These are phyloP conservation scores for Metopolophium dirhodum DNA, from an alignment of 1,140 invertebrate species.

Conservation along the genomic window DNA sequence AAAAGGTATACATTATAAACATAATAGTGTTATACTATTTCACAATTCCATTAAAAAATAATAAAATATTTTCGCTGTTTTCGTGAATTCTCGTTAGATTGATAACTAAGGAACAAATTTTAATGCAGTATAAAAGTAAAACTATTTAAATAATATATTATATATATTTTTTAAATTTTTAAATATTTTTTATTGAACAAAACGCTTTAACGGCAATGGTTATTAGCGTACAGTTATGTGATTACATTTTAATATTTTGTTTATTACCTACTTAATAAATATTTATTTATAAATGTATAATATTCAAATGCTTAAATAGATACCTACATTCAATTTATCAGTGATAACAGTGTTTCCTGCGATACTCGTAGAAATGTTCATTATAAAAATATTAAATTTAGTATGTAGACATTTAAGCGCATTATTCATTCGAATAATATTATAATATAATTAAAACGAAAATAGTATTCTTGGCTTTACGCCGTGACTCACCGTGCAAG, in stretches of 20 bases:
- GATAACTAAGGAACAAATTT: not conserved
- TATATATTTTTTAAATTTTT: too few relatives aligned
- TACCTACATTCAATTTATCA: too few relatives aligned
- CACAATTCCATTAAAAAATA: not conserved
- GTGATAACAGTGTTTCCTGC: not conserved
- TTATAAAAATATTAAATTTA: not conserved
- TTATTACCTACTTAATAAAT: too few relatives aligned
- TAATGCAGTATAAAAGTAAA: too few relatives aligned
- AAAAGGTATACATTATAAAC: not conserved
- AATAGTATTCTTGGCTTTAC: not conserved
- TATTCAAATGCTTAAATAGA: too few relatives aligned
- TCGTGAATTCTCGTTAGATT: not conserved
- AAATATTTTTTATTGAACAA: too few relatives aligned
- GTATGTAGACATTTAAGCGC: not conserved
- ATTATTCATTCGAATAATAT: not conserved
- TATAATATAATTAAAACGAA: not conserved
- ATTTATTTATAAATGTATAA: too few relatives aligned
- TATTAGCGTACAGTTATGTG: too few relatives aligned
- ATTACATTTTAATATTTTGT: too few relatives aligned
- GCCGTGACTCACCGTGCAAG: not conserved
- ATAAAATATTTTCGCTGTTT: not conserved
- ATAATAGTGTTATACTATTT: not conserved
- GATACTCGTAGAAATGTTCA: not conserved
- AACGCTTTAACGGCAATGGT: too few relatives aligned
- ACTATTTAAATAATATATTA: too few relatives aligned